Percentiles rank a stretch among this genome's conserved stretches.
phyloP scores from a whole-genome alignment of 2,888 invertebrate species.

The Drosophila kuntzei region DNA sequence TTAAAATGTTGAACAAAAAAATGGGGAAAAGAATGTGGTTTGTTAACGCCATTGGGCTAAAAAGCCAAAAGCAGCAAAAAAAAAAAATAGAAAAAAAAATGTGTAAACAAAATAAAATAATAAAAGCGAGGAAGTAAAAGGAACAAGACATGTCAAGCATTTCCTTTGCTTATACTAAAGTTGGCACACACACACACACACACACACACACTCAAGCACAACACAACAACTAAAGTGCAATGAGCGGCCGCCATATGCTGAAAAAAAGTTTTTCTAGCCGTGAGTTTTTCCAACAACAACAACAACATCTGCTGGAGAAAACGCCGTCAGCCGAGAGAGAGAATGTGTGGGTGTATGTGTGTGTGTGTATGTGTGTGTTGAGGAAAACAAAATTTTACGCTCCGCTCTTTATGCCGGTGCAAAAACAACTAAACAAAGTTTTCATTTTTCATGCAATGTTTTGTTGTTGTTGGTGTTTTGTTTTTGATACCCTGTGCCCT shows the following conservation, averaged over 20 bases:
- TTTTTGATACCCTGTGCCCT: constrained; percentile 17
- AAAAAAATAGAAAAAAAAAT: constrained; percentile 38
- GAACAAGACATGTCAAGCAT: constrained; percentile 74
- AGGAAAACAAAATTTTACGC: constrained; percentile 66
- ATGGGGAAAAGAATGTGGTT: constrained; percentile 22
- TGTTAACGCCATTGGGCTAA: constrained; percentile 46
- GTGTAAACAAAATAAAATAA: constrained; percentile 31
- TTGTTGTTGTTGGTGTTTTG: constrained; percentile 20
- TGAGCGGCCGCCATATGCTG: constrained; percentile 59
- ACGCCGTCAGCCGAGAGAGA: constrained; percentile 24
- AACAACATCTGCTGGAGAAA: constrained; percentile 39
- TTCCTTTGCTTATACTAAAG: constrained; percentile 66
- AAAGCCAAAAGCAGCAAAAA: constrained; percentile 23
- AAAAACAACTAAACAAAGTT: constrained; percentile 54
- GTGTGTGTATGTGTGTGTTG: constrained; percentile 21
- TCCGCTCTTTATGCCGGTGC: constrained; percentile 63
- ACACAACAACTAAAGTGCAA: constrained; percentile 46
- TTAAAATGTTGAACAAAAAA: constrained; percentile 45
- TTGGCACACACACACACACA: constrained; percentile 36
- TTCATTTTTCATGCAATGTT: constrained; percentile 37
- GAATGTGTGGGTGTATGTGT: constrained; percentile 11
- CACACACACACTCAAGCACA: constrained; percentile 3
- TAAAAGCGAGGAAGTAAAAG: constrained; percentile 53
- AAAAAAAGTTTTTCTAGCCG: constrained; percentile 56
- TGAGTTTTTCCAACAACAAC: constrained; percentile 40